Evolutionary conservation across 1,140 invertebrate species (phyloP), one percentile per base, ranked within the genome.

Genomic region (Drosophila murphyi): DNA sequence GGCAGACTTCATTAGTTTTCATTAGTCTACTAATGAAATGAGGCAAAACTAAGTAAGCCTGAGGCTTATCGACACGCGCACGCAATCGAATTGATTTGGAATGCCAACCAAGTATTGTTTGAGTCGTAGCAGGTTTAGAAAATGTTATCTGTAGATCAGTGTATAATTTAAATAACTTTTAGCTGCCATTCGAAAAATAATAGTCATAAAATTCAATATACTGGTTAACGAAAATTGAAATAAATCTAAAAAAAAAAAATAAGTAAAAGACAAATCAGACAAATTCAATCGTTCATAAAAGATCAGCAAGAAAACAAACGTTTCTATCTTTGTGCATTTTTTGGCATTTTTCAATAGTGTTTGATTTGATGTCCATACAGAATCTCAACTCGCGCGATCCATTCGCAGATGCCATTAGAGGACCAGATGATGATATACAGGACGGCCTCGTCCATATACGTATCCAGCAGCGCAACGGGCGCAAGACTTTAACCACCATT

Each of bases 391-490:
- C 96, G 95, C 96, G 96, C 94, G 96, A 97, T 95, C 96, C 96
- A 92, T 96, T 96, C 95, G 82, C 93, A 95, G 96, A 96, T 95
- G 97, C 97, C 96, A 97, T 96, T 95, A 97, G 97, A 95, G 97
- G 97, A 95, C 96, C 97, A 95, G 97, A 98, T 94, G 97, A 98
- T 94, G 96, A 97, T 94, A 97, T 98, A 89, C 97, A 98, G 94
- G 98, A 98, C 95, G 97, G 97, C 94, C 95, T 99, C 94, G 98
- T 99, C 92, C 99, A 99, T 95, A 99, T 99, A 95, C 97, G 99
- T 94, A 99, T 99, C 92, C 99, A 99, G 93, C 99, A 99, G 94
- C 95, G 99, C 92, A 99, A 99, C 96, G 98, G 99, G 93, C 96
- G 98, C 85, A 99, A 99, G 95, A 99, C 98, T 92, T 94, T 99